Base-by-base conservation (phyloP, 2,888 invertebrate genomes). In the Acronicta leporina region DNA sequence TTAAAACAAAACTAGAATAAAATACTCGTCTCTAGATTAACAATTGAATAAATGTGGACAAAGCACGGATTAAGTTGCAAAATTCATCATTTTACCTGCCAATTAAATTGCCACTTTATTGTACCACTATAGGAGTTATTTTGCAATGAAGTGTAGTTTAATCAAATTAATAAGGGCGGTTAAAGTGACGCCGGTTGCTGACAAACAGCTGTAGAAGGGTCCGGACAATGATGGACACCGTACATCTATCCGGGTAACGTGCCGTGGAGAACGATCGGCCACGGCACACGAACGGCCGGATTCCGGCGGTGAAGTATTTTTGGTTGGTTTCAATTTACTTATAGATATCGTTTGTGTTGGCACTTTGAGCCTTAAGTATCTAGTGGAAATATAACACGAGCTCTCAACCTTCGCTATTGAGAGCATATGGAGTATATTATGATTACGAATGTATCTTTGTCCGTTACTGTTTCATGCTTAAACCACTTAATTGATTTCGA, bases 191-290 rank as follows among this genome's bases (percentile, higher is more conserved):
- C 64, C 66, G 63, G 67, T 70, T 67, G 73, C 75, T 82, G 82
- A 82, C 82, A 84, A 85, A 85, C 84, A 81, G 80, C 77, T 77
- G 68, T 71, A 64, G 67, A 71, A 60, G 68, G 53, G 72, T 68
- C 50, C 54, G 73, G 83, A 85, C 84, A 87, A 80, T 86, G 86
- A 86, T 77, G 77, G 83, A 85, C 81, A 77, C 64, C 51, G 72
- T 78, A 68, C 82, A 83, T 85, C 78, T 73, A 79, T 81, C 75
- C 78, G 71, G 54, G 74, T 82, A 83, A 83, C 80, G 82, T 80
- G 55, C 78, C 84, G 79, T 83, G 75, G 83, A 85, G 75, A 70
- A 69, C 73, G 57, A 68, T 79, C 76, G 84, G 79, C 77, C 79
- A 60, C 67, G 76, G 71, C 72, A 73, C 62, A 66, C 58, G 57